Evolutionary conservation across 2,113 vertebrate genomes (phyloP), one percentile per base, ranked within the genome.

Genomic region (Periophthalmodon schlosseri): DNA sequence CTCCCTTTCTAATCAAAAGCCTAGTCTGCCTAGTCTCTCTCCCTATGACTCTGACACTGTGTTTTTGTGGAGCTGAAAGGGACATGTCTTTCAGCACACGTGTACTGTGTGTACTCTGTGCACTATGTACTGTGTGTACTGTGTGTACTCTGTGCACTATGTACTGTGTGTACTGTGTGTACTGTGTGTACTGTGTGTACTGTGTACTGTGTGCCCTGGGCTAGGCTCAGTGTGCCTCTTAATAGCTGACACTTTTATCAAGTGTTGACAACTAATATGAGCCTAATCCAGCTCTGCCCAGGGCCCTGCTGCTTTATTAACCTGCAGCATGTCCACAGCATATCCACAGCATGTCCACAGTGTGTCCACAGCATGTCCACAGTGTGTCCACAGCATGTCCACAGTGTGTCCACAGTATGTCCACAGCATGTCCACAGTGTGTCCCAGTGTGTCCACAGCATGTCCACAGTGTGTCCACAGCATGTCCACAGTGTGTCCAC

Each of bases 231-330:
- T 88, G 91, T 90, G 90, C 91, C 95, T 96, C 95, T 98, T 98
- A 98, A 98, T 99, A 99, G 98, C 95, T 94, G 97, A 92, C 96
- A 95, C 92, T 91, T 94, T 96, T 97, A 98, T 96, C 95, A 96
- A 97, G 95, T 93, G 95, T 94, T 94, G 92, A 94, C 90, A 95
- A 94, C 95, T 95, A 95, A 96, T 94, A 94, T 93, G 87, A 92
- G 87, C 85, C 87, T 91, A 94, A 93, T 92, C 84, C 93, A 90
- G 82, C 75, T 57, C 47, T 49, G 57, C 84, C 58, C 87, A 84
- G 63, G 74, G 74, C 80, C 75, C 92, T 84, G 87, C 92, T 91
- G 94, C 93, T 96, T 98, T 97, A 98, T 97, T 97, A 98, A 94
- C 85, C 92, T 93, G 87, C 93, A 84, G 84, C 91, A 94, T 93